Evolutionary conservation across 2,113 vertebrate genomes (phyloP), one percentile per base, ranked within the genome.

Genomic region (Camelus bactrianus): DNA sequence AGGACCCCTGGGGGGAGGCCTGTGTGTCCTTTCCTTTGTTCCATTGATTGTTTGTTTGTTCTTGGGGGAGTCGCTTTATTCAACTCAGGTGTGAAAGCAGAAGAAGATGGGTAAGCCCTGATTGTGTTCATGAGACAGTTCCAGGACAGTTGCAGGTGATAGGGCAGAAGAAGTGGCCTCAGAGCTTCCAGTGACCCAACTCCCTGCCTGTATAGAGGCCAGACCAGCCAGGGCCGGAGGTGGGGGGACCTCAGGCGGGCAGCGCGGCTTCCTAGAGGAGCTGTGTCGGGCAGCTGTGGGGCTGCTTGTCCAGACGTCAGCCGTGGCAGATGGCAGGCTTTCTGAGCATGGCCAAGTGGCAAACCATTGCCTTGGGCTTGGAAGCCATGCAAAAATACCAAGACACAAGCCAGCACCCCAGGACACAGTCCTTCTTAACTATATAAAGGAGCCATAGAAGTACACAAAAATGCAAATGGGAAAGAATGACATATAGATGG

Each of bases 231-330:
- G 20, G 7, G 1, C 0, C 0, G 19, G 30, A 17, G 24, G 42
- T 54, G 17, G 17, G 14, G 42, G 30, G 54, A 7, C 56, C 54
- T 56, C 56, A 2, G 56, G 6, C 3, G 13, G 64, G 13, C 58
- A 17, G 26, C 8, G 16, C 2, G 0, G 26, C 15, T 8, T 35
- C 48, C 26, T 3, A 2, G 9, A 48, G 75, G 17, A 3, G 38
- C 14, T 15, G 6, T 0, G 0, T 0, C 2, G 26, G 22, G 67
- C 46, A 19, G 28, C 19, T 2, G 28, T 35, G 56, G 89, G 42
- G 13, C 10, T 12, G 64, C n/a, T 1, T 32, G 72, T 76, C 24
- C 38, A 80, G 22, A 32, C 58, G 3, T 30, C 6, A 6, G n/a
- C 58, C 0, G 0, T 15, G 52, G 70, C 64, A 35, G 46, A 50